Percentiles rank a stretch among this genome's conserved stretches.
phyloP scores from a whole-genome alignment of 2,113 vertebrate genomes.

The cat (Felis catus) region F.catus_Fca126_mat1.0 CM031423.1:80492501-80493000 shows the following conservation, averaged over 20 bases:
- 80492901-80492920: background rate
- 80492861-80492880: background rate
- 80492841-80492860: background rate
- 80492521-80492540: background rate
- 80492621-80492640: background rate
- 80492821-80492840: background rate
- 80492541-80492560: background rate
- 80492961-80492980: background rate
- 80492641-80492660: background rate
- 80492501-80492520: background rate
- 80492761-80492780: background rate
- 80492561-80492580: background rate
- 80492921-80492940: background rate
- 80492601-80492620: background rate
- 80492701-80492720: background rate
- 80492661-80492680: background rate
- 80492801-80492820: background rate
- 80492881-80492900: background rate
- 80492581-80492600: background rate
- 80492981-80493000: constrained; percentile 28
- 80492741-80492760: background rate
- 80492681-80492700: background rate
- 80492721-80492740: background rate
- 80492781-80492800: background rate
- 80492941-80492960: background rate